A percentile compares a stretch with the other conserved stretches of the same genome.
Evolutionary conservation across 2,797 vertebrate genomes (phyloP).

Genomic region (Astyanax mexicanus): DNA sequence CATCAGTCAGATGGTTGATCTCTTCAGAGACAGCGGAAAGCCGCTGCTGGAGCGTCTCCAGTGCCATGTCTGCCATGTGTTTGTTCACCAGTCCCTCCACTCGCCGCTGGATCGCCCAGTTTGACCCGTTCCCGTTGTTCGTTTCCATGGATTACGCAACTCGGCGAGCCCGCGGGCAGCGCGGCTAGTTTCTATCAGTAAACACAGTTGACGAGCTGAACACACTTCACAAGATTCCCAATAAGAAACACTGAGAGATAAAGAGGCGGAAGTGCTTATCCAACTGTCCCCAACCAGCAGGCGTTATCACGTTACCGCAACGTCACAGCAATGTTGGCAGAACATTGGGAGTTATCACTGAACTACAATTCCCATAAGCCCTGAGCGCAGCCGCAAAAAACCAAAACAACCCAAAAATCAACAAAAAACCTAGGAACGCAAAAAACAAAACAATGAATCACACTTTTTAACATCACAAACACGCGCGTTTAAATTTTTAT

Average conservation of each 20-base stretch:
- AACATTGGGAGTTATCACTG: conserved; percentile 53
- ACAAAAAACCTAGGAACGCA: not conserved
- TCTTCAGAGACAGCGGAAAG: conserved; percentile 63
- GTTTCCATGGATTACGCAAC: conserved; percentile 56
- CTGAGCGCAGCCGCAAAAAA: not conserved
- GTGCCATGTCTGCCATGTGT: conserved; percentile 70
- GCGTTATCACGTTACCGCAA: conserved; percentile 67
- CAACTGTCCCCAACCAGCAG: conserved; percentile 43
- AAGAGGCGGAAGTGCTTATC: conserved; percentile 64
- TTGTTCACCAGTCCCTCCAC: conserved; percentile 67
- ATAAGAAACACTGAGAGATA: conserved; percentile 35
- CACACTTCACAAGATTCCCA: conserved; percentile 31
- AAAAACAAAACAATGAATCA: too few species aligned
- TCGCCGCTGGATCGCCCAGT: conserved; percentile 63
- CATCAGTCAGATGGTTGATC: conserved; percentile 62
- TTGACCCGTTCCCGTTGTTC: conserved; percentile 48
- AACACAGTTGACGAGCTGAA: conserved; percentile 6
- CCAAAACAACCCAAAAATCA: too few species aligned
- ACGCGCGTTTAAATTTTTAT: too few species aligned
- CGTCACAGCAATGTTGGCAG: conserved; percentile 62
- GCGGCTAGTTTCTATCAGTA: conserved; percentile 6
- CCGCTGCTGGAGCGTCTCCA: conserved; percentile 66
- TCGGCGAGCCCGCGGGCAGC: conserved; percentile 7
- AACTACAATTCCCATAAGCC: conserved; percentile 66
- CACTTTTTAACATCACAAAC: too few species aligned